phyloP scores from a whole-genome alignment of 2,113 vertebrate genomes.

The Coreoperca whiteheadi region DNA sequence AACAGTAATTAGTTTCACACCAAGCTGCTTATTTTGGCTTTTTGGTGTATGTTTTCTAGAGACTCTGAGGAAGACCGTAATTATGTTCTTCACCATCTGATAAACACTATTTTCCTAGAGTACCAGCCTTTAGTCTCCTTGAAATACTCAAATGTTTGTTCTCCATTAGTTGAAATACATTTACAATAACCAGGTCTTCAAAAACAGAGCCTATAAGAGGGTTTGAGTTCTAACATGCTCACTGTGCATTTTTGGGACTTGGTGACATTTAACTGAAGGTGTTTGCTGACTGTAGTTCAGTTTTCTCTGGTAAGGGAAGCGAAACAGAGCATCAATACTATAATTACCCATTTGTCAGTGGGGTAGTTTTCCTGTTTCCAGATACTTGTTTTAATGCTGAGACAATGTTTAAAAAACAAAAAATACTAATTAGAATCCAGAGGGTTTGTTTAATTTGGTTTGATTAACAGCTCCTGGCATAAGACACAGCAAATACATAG shows the following conservation, averaged over 20 bases:
- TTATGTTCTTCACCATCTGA: background rate
- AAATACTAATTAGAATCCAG: conserved; percentile 66
- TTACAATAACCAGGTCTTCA: background rate
- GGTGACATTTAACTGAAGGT: background rate
- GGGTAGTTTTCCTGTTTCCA: background rate
- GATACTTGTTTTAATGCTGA: background rate
- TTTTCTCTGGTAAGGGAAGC: conserved; percentile 25
- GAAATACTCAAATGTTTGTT: background rate
- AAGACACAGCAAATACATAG: conserved; percentile 39
- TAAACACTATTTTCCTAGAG: conserved; percentile 15
- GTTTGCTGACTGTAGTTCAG: background rate
- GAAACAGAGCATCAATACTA: background rate
- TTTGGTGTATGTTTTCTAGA: background rate
- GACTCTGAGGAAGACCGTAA: background rate
- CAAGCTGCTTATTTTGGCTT: conserved; percentile 32
- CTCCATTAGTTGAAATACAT: background rate
- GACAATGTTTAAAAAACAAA: background rate
- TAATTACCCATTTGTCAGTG: background rate
- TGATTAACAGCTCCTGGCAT: conserved; percentile 44
- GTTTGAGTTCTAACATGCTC: background rate
- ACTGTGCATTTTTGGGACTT: too few relatives aligned
- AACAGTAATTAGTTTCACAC: background rate
- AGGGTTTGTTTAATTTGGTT: conserved; percentile 76
- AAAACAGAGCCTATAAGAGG: background rate
- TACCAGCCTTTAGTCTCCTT: background rate